A percentile compares a stretch with the other conserved stretches of the same genome.
Conservation (phyloP, 2,113 vertebrate genomes). For the Grus americana region DNA sequence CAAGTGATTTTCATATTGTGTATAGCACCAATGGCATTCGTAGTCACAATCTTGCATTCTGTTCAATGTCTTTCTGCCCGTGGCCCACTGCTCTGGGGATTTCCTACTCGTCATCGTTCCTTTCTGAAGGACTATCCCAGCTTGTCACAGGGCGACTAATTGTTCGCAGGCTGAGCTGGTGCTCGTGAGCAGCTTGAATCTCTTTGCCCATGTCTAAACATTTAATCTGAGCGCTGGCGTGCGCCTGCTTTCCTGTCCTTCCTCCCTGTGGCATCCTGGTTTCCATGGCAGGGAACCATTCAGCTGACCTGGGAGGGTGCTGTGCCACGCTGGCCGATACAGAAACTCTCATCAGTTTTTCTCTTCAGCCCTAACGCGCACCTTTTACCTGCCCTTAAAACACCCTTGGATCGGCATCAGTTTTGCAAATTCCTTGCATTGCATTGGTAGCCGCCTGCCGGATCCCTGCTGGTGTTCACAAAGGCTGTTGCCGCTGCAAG, state of each 20-base stretch:
- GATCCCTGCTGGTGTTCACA: neutral
- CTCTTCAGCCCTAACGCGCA: neutral
- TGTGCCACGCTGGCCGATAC: accelerated
- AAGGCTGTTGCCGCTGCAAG: neutral
- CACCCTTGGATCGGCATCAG: accelerated
- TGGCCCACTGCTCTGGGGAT: accelerated
- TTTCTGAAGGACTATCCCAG: neutral
- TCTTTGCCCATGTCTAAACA: neutral
- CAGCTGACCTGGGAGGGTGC: neutral
- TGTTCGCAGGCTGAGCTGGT: neutral
- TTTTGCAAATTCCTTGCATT: neutral
- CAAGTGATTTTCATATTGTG: neutral
- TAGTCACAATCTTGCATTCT: neutral
- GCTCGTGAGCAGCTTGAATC: neutral
- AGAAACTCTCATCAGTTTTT: neutral
- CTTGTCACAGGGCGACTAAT: neutral
- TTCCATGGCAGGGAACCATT: neutral
- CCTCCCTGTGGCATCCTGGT: neutral
- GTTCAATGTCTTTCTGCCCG: neutral
- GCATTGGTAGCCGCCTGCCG: accelerated
- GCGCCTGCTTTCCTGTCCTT: accelerated
- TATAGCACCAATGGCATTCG: neutral
- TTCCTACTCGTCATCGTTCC: accelerated
- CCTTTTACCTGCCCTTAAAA: neutral
- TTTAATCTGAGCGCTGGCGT: neutral